Base-by-base conservation (phyloP, 2,888 invertebrate genomes). In the Rotaria magnacalcarata region DNA sequence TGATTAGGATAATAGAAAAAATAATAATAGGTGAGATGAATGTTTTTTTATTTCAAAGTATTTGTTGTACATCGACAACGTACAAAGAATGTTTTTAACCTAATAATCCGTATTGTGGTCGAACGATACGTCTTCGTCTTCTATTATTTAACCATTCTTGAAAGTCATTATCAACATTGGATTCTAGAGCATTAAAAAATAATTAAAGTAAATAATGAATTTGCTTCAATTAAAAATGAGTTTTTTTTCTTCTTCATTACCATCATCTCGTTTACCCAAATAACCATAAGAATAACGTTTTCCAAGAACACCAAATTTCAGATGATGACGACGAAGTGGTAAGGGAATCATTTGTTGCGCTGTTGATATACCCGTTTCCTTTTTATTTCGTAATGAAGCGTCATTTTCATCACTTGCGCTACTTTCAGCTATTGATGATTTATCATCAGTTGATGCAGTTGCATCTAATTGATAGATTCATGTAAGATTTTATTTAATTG, bases 31-130 rank as follows among this genome's bases (percentile, higher is more conserved):
- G 34, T 67, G 5, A 67, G 7, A 67, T 16, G 67, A 27, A 19
- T 11, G 11, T 14, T 67, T 27, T 27, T 67, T 67, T 67, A 67
- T 67, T 67, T 67, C 0, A 67, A 67, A 34, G 19, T 34, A 34
- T 67, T 24, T 67, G 34, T 24, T 67, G 34, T 67, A 67, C 34
- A 60, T 60, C n/a, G 27, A 60, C 27, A 60, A 41, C 19, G 67
- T 67, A 67, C 67, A 67, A 67, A 5, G 34, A 50, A 52, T 8
- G 16, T 16, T 34, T 27, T 67, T 34, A 67, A 34, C 67, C 67
- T 67, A 67, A 67, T 67, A 67, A 67, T 16, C 67, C 67, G n/a
- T 67, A 67, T 27, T 67, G 67, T 41, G 67, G 67, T 19, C 67
- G 67, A 19, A 19, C 34, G 19, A 19, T 34, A 67, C 67, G 67